Base-by-base conservation (phyloP, 2,888 invertebrate genomes). In the Protophormia terraenovae region DNA sequence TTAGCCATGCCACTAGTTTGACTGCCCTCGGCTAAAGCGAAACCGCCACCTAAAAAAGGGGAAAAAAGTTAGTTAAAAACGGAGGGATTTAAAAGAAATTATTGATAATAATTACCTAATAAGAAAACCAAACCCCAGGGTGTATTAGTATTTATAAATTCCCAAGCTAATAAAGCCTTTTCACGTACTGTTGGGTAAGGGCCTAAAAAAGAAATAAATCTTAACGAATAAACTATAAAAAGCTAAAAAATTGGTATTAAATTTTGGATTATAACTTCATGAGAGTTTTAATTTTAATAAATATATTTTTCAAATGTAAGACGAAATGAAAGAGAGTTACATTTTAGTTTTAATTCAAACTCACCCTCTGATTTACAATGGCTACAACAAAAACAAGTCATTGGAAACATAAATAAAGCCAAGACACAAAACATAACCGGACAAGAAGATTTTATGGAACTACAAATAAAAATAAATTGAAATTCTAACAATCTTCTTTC, bases 121-220 rank as follows among this genome's bases (percentile, higher is more conserved):
- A 98, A 94, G 89, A 98, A 95, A 19, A 97, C 94, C 0, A 98
- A 94, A 12, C 97, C 97, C 97, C 98, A 98, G 0, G 97, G 97
- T 86, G 97, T 94, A 89, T 96, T 96, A 76, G 95, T 94, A 88
- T 97, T 96, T 3, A 97, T 94, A 32, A 95, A 95, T 69, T 95
- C 95, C 98, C 98, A 98, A 1, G 95, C 95, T 35, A 97, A 94
- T 22, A 97, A 93, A 0, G 95, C 62, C 60, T 53, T 76, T 64
- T 85, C 84, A 27, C 84, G 77, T 10, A 67, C 53, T 0, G 80
- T 76, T 0, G 87, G 81, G 22, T 87, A 87, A 7, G 88, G 88
- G 4, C 86, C 88, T 87, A 38, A 45, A 50, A 60, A n/a, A 35
- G 19, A 67, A 67, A 12, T 14, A n/a, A n/a, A n/a, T n/a, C n/a